A percentile compares a stretch with the other conserved stretches of the same genome.
Conservation (phyloP, 2,113 vertebrate species). For the Pterocles gutturalis region DNA sequence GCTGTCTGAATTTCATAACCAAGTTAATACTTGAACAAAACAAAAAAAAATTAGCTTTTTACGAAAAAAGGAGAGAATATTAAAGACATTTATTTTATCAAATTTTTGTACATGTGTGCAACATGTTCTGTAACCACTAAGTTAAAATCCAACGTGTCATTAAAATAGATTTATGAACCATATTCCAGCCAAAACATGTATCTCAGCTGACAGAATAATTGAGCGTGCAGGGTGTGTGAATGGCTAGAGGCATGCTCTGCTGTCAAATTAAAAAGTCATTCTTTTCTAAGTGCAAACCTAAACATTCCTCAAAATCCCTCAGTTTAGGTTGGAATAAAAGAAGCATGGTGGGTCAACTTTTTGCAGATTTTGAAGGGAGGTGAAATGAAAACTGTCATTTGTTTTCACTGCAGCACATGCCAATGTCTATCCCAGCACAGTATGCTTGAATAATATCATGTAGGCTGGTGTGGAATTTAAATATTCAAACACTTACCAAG, state of each 20-base stretch:
- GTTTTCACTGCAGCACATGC: not conserved
- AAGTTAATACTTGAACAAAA: not conserved
- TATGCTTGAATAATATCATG: not conserved
- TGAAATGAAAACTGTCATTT: conserved; percentile 22
- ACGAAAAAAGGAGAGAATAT: not conserved
- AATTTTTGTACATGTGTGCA: not conserved
- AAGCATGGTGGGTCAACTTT: not conserved
- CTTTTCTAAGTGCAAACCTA: not conserved
- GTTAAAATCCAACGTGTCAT: not conserved
- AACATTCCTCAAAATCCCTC: not conserved
- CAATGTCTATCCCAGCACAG: not conserved
- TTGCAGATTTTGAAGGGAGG: not conserved
- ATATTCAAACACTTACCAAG: not conserved
- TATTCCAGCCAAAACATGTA: not conserved
- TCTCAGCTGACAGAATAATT: not conserved
- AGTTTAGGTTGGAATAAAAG: not conserved
- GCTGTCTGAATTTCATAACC: not conserved
- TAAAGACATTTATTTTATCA: not conserved
- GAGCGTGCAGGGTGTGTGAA: not conserved
- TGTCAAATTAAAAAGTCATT: not conserved
- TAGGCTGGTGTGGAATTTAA: not conserved
- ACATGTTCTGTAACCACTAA: not conserved
- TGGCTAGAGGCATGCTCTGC: not conserved
- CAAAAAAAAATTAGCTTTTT: not conserved
- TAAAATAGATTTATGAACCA: not conserved